These are phyloP conservation scores for Acanthopagrus latus DNA, from an alignment of 2,797 vertebrate genomes.

Conservation along the genomic window DNA sequence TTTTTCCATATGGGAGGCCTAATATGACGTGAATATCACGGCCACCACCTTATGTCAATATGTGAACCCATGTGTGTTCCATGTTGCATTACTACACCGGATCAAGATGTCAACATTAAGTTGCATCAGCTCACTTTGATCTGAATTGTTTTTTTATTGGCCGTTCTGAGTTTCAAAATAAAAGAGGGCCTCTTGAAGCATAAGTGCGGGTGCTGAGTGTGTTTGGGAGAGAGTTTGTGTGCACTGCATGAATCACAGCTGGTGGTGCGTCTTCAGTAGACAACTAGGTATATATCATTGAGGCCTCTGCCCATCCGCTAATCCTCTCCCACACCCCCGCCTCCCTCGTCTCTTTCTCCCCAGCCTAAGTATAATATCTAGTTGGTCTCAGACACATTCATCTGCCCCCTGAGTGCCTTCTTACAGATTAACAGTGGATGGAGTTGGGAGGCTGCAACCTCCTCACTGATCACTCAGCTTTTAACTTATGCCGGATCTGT, in stretches of 20 bases:
- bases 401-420: conserved; percentile 76
- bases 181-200: conserved; percentile 14
- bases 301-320: conserved; percentile 79
- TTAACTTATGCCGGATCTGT: conserved; percentile 73
- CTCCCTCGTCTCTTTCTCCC: conserved; percentile 70
- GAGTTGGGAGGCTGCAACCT: conserved; percentile 62
- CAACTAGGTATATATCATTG: conserved; percentile 80
- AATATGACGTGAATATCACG: neutral
- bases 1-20: neutral
- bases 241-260: conserved; percentile 72
- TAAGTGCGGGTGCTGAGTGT: conserved; percentile 19
- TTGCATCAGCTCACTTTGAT: conserved; percentile 3
- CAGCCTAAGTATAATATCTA: conserved; percentile 78
- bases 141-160: neutral
- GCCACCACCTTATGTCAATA: neutral
- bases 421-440: conserved; percentile 83
- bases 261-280: conserved; percentile 73
- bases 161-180: conserved; percentile 22
- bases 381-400: conserved; percentile 85
- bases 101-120: neutral
- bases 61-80: neutral
- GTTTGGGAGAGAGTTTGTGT: conserved; percentile 60
- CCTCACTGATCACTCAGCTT: conserved; percentile 77
- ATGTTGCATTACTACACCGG: neutral
- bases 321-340: conserved; percentile 75